Percentiles rank a stretch among this genome's conserved stretches.
These are phyloP conservation scores for Carcharodon carcharias DNA, from an alignment of 2,797 vertebrate species.

Conservation along the genomic window DNA sequence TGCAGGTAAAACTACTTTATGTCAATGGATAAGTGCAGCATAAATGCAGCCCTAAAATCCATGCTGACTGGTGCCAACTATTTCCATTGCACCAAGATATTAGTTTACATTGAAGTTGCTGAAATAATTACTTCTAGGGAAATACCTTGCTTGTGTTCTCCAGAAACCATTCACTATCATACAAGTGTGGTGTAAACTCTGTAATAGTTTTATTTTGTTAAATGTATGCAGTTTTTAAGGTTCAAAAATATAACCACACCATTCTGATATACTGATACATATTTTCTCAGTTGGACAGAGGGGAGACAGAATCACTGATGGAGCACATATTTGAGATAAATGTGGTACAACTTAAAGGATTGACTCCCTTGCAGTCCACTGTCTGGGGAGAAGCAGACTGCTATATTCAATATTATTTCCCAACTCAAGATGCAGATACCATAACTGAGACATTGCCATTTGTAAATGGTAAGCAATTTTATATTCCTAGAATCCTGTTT, in stretches of 20 bases:
- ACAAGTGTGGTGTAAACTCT: background rate
- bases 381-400: slow-evolving; percentile 97
- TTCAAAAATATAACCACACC: background rate
- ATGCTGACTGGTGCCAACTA: background rate
- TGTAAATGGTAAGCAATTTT: slow-evolving; percentile 61
- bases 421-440: slow-evolving; percentile 56
- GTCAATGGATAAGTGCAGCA: background rate
- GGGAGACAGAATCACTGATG: slow-evolving; percentile 48
- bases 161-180: background rate
- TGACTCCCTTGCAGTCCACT: slow-evolving; percentile 79
- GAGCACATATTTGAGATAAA: slow-evolving; percentile 82
- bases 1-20: background rate
- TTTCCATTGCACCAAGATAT: background rate
- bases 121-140: background rate
- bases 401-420: slow-evolving; percentile 86
- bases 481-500: background rate
- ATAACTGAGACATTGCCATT: slow-evolving; percentile 50
- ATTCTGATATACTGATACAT: background rate
- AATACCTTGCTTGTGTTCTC: background rate
- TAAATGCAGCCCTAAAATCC: background rate
- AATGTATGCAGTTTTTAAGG: background rate
- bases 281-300: slow-evolving; percentile 49
- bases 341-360: slow-evolving; percentile 72
- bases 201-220: background rate
- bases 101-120: background rate